Evolutionary conservation across 1,140 invertebrate genomes (phyloP).

Genomic region (Drosophila seguyi): DNA sequence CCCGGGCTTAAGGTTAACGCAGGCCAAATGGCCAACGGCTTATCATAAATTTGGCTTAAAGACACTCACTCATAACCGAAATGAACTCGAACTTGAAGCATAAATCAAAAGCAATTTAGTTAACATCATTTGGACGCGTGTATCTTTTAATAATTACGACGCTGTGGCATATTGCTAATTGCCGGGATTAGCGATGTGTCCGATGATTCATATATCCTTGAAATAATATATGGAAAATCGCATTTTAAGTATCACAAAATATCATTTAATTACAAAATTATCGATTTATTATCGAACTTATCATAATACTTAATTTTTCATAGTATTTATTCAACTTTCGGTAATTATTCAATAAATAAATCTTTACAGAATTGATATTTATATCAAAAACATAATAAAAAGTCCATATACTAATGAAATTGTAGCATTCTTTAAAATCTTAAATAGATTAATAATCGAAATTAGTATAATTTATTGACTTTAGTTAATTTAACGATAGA

Average conservation of each 20-base stretch:
- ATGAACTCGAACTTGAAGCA: slow-evolving; percentile 37
- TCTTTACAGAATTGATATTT: not conserved
- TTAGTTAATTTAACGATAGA: not conserved
- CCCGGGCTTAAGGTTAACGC: slow-evolving; percentile 45
- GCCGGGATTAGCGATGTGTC: slow-evolving; percentile 20
- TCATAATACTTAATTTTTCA: no score
- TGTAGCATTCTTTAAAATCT: no score
- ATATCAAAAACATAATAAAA: not conserved
- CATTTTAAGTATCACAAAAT: no score
- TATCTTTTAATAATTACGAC: slow-evolving; percentile 71
- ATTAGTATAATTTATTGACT: not conserved
- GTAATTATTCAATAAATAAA: no score
- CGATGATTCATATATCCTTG: not conserved
- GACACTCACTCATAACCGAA: slow-evolving; percentile 23
- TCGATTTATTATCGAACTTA: no score
- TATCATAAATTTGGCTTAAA: slow-evolving; percentile 62
- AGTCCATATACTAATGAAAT: no score
- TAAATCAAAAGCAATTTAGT: slow-evolving; percentile 67
- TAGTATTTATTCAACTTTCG: no score
- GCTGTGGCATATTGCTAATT: slow-evolving; percentile 60
- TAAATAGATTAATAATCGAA: not conserved
- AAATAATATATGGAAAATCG: no score
- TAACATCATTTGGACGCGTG: slow-evolving; percentile 61
- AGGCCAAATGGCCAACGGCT: slow-evolving; percentile 34
- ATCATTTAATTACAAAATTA: no score